phyloP scores from a whole-genome alignment of 1,140 invertebrate species.

The Delia radicum region DNA sequence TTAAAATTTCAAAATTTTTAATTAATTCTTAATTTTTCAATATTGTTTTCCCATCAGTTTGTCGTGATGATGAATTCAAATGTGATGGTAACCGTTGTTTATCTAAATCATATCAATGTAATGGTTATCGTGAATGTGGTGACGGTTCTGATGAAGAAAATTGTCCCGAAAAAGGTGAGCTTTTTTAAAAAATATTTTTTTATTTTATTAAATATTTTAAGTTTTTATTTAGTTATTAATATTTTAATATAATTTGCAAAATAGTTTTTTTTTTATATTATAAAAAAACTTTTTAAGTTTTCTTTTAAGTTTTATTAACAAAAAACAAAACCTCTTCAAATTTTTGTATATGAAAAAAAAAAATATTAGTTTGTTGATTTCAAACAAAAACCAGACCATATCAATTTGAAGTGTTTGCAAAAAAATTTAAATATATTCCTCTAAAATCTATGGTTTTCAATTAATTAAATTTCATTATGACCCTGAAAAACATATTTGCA shows the following conservation, averaged over 20 bases:
- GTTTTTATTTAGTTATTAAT: background rate
- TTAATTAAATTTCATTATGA: slow-evolving; percentile 18
- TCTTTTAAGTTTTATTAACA: background rate
- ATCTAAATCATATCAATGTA: slow-evolving; percentile 55
- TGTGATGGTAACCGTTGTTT: slow-evolving; percentile 62
- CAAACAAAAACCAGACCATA: too few species aligned
- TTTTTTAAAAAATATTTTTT: slow-evolving; percentile 3
- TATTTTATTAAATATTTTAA: background rate
- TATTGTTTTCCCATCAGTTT: too few species aligned
- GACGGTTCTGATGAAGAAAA: slow-evolving; percentile 63
- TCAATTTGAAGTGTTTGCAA: background rate
- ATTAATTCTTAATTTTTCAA: background rate
- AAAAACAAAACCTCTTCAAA: too few species aligned
- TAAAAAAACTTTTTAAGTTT: background rate
- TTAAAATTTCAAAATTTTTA: background rate
- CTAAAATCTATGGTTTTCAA: slow-evolving; percentile 2
- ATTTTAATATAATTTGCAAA: background rate
- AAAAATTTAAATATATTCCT: background rate
- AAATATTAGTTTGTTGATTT: too few species aligned
- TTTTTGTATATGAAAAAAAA: too few species aligned
- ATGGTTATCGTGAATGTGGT: slow-evolving; percentile 58
- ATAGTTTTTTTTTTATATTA: background rate
- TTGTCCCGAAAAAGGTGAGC: slow-evolving; percentile 52
- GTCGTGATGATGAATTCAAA: slow-evolving; percentile 62
- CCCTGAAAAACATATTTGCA: background rate